Evolutionary conservation across 2,888 invertebrate species (phyloP).

Genomic region (Acleris literana): DNA sequence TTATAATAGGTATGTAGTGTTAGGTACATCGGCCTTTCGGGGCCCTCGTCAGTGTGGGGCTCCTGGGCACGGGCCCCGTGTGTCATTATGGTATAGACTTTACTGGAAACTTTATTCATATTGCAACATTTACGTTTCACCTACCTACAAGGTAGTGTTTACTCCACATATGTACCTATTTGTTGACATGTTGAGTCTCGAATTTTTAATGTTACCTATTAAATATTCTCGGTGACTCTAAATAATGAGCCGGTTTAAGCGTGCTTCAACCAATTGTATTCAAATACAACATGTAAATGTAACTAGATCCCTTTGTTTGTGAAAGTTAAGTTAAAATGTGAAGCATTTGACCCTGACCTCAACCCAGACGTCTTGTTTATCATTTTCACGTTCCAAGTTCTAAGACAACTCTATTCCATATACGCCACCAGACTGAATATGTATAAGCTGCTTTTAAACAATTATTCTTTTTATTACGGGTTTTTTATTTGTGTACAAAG

Average conservation of each 20-base stretch:
- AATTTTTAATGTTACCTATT: background rate
- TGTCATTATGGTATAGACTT: too few species aligned
- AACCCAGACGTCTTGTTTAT: background rate
- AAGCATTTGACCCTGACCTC: background rate
- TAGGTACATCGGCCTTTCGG: too few species aligned
- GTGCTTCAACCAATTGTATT: slow-evolving; percentile 7
- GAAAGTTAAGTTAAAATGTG: background rate
- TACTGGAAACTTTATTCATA: too few species aligned
- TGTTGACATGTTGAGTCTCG: background rate
- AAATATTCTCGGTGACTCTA: background rate
- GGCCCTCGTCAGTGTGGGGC: too few species aligned
- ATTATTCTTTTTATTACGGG: too few species aligned
- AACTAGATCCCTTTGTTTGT: slow-evolving; percentile 11
- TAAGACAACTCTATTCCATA: background rate
- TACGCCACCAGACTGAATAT: background rate
- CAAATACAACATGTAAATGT: slow-evolving; percentile 5
- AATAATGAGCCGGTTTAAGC: slow-evolving; percentile 1
- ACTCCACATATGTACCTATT: background rate
- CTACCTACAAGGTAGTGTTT: too few species aligned
- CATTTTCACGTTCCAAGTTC: background rate
- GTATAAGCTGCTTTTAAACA: too few species aligned
- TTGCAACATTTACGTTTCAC: too few species aligned
- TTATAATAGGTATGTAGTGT: too few species aligned
- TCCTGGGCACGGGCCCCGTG: too few species aligned
- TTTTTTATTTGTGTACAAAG: too few species aligned